phyloP scores from a whole-genome alignment of 2,113 vertebrate species.

The human region GRCh38 chr1:152797501-152798000 shows the following conservation, averaged over 20 bases:
- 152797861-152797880: background rate
- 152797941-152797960: background rate
- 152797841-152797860: background rate
- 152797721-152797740: fast-evolving
- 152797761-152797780: background rate
- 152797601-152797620: background rate
- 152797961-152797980: background rate
- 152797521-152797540: background rate
- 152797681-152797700: background rate
- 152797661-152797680: background rate
- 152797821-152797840: conserved; percentile 43
- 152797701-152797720: background rate
- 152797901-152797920: background rate
- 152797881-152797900: background rate
- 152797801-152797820: conserved; percentile 60
- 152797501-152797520: background rate
- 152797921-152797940: background rate
- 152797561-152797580: background rate
- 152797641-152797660: background rate
- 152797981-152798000: background rate
- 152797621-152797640: background rate
- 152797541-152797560: background rate
- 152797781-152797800: background rate
- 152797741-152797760: background rate
- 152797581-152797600: background rate